Percentiles rank a stretch among this genome's conserved stretches.
Conservation (phyloP, 30 jellyfish, hydroid and myxozoan genomes). For the Rhopilema esculentum region DNA sequence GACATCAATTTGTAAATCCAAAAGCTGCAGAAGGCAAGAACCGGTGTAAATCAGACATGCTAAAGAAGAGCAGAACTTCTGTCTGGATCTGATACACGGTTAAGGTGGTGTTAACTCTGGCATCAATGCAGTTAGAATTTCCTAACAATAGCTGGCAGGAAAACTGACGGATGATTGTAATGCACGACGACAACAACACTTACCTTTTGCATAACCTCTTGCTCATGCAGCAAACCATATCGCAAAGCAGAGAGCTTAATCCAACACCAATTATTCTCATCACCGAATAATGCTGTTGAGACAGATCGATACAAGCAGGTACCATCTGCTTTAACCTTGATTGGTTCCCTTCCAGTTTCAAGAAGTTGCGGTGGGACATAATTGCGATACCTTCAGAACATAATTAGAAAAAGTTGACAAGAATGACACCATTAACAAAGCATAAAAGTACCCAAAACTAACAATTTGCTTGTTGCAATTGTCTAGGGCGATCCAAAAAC, state of each 20-base stretch:
- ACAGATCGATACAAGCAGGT: neutral
- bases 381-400: neutral
- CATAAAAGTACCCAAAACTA: no score
- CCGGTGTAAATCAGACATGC: neutral
- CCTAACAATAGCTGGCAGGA: neutral
- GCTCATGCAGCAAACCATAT: no score
- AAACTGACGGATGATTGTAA: neutral
- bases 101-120: neutral
- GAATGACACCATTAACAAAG: no score
- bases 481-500: no score
- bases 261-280: slow-evolving; percentile 1
- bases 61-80: no score
- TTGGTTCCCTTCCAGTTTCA: neutral
- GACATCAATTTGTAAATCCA: no score
- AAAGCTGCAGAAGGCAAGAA: neutral
- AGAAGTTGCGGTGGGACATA: neutral
- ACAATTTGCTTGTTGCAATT: no score
- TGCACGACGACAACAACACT: neutral
- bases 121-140: no score
- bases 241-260: slow-evolving; percentile 4
- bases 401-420: no score
- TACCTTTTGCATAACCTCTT: no score
- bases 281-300: neutral
- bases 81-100: no score
- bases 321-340: slow-evolving; percentile 1